phyloP scores from a whole-genome alignment of 2,113 vertebrate genomes.

The Dinomys branickii region DNA sequence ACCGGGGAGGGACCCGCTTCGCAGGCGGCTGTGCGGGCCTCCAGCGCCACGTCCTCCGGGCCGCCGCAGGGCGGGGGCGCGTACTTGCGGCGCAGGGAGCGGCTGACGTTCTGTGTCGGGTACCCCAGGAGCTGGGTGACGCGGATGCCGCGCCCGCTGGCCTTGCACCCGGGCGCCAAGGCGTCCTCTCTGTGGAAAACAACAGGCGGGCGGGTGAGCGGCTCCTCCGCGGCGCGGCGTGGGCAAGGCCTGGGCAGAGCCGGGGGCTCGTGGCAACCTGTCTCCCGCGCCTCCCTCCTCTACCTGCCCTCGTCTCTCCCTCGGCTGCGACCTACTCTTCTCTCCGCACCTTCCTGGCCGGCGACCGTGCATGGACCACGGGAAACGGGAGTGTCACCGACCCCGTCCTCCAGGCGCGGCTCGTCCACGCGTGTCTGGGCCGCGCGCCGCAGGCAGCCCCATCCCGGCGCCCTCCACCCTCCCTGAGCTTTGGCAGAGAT shows the following conservation, averaged over 20 bases:
- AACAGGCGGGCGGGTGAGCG: slow-evolving; percentile 76
- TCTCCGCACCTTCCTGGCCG: neutral
- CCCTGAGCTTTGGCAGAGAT: neutral
- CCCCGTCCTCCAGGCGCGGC: neutral
- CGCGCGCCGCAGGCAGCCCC: neutral
- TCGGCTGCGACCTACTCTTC: neutral
- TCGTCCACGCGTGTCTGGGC: neutral
- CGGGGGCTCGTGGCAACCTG: slow-evolving; percentile 2
- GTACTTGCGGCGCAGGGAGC: slow-evolving; percentile 75
- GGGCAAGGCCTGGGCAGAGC: slow-evolving; percentile 69
- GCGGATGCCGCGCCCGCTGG: slow-evolving; percentile 77
- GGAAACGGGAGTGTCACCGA: neutral
- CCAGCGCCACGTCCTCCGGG: slow-evolving; percentile 68
- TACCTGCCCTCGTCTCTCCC: neutral
- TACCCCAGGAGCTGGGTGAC: slow-evolving; percentile 80
- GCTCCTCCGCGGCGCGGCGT: slow-evolving; percentile 58
- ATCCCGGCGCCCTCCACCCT: neutral
- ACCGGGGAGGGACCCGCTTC: slow-evolving; percentile 74
- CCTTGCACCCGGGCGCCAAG: slow-evolving; percentile 78
- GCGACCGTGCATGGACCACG: neutral
- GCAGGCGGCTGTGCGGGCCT: slow-evolving; percentile 62
- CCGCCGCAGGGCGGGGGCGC: slow-evolving; percentile 72
- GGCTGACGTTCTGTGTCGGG: slow-evolving; percentile 78
- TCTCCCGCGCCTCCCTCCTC: slow-evolving; percentile 46
- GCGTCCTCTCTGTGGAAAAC: slow-evolving; percentile 83